Evolutionary conservation across 2,888 invertebrate genomes (phyloP).

Genomic region (Ceriagrion tenellum): DNA sequence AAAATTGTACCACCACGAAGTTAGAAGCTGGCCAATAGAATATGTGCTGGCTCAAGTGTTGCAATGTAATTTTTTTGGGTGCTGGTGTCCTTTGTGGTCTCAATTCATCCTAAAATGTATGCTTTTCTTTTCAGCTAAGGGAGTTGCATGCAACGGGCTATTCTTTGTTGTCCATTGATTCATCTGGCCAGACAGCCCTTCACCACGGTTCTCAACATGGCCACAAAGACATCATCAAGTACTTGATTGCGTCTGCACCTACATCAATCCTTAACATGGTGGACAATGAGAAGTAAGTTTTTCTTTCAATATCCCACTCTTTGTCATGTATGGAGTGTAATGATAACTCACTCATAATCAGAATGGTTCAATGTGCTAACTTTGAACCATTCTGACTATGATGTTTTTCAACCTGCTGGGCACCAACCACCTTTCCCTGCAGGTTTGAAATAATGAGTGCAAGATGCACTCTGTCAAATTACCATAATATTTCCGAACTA

Average conservation of each 20-base stretch:
- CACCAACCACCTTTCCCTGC: too few species aligned
- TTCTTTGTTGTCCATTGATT: constrained; percentile 90
- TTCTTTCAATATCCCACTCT: neutral
- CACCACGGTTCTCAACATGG: constrained; percentile 94
- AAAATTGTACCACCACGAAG: too few species aligned
- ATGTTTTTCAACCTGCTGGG: too few species aligned
- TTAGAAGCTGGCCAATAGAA: neutral
- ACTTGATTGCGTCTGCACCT: constrained; percentile 91
- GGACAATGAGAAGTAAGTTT: constrained; percentile 88
- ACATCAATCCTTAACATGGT: constrained; percentile 91
- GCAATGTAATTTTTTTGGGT: neutral
- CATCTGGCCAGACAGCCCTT: constrained; percentile 92
- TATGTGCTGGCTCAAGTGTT: neutral
- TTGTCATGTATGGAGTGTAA: too few species aligned
- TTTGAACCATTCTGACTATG: too few species aligned
- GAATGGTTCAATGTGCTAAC: too few species aligned
- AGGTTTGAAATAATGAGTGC: too few species aligned
- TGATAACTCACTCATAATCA: too few species aligned
- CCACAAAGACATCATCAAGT: constrained; percentile 93
- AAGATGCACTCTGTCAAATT: too few species aligned
- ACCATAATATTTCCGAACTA: too few species aligned
- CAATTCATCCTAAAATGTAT: neutral
- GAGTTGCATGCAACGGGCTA: constrained; percentile 91
- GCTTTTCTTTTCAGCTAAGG: constrained; percentile 84
- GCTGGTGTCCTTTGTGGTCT: too few species aligned